These are phyloP conservation scores for Dolichomitus sp. DNA, from an alignment of 2,888 invertebrate species.

Conservation along the genomic window DNA sequence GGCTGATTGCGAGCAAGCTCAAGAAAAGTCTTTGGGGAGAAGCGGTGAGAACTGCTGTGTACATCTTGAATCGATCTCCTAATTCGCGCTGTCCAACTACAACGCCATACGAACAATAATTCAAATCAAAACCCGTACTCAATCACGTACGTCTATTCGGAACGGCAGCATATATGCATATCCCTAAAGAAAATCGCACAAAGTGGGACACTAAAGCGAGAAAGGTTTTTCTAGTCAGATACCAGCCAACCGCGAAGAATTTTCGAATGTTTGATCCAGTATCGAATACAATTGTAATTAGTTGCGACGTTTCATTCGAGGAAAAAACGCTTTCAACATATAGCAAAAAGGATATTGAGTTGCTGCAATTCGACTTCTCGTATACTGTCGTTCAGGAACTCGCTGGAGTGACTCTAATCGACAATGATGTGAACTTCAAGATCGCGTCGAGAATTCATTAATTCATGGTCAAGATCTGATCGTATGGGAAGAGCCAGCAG, in stretches of 20 bases:
- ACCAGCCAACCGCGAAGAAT: constrained; percentile 36
- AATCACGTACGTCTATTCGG: constrained; percentile 23
- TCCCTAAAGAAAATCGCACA: constrained; percentile 22
- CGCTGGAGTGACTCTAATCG: no score
- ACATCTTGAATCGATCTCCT: constrained; percentile 39
- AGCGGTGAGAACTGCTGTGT: constrained; percentile 25
- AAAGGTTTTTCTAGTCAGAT: constrained; percentile 59
- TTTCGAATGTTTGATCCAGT: constrained; percentile 46
- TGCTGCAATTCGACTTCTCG: no score
- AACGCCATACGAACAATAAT: constrained; percentile 42
- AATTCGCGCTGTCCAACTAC: constrained; percentile 11
- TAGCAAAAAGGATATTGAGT: no score
- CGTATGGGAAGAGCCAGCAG: not conserved
- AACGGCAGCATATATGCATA: constrained; percentile 10
- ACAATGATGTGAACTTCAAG: not conserved
- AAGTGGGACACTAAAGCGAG: constrained; percentile 51
- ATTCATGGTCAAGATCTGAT: not conserved
- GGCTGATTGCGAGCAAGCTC: constrained; percentile 58
- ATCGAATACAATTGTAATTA: no score
- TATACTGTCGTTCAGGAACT: no score
- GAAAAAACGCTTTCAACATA: no score
- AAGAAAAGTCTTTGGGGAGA: constrained; percentile 33
- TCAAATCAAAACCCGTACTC: not conserved
- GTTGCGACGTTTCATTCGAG: no score
- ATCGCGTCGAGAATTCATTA: not conserved